Base-by-base conservation (phyloP, 2,888 invertebrate species). In the Cremastinae sp. region DNA sequence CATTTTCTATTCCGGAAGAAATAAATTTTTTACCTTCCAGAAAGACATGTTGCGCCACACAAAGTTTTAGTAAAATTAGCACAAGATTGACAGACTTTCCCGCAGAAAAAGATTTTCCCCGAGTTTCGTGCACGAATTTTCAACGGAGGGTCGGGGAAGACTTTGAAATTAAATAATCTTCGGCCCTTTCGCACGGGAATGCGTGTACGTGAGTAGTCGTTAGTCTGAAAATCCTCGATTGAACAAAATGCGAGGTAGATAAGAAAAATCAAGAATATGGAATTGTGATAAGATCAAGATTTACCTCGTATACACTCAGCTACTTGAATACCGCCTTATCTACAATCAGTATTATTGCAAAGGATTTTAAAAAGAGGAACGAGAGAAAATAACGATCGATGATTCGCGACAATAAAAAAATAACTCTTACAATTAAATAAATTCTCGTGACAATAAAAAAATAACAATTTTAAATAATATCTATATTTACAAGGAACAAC, bases 241-340 rank as follows among this genome's bases (percentile, higher is more conserved):
- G 28, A 47, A 20, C 49, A 35, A 49, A n/a, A 47, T 1, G 8
- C n/a, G 53, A 51, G 45, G 45, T 35, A 68, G 22, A 51, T 59
- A 18, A 45, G 9, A 49, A 49, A n/a, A 49, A 16, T n/a, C 20
- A 22, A 7, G 49, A 64, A 64, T n/a, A 45, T 35, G 59, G 61
- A 47, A 56, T 71, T 55, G 70, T 65, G 64, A 70, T 70, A 59
- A 70, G 53, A 65, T 65, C 47, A 61, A 65, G 61, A 66, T 75
- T 61, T 66, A 66, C 49, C 61, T 61, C 28, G 45, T 72, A 62
- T 55, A 68, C 61, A 62, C 71, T 71, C 55, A 72, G 72, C 76
- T 69, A 64, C 72, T 76, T 58, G 35, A 69, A 76, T 69, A 69
- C 69, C 76, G 76, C 76, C 76, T 76, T 76, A 73, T 76, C 69